A percentile compares a stretch with the other conserved stretches of the same genome.
Conservation (phyloP, 2,888 invertebrate genomes). For the Hetaerina titia region DNA sequence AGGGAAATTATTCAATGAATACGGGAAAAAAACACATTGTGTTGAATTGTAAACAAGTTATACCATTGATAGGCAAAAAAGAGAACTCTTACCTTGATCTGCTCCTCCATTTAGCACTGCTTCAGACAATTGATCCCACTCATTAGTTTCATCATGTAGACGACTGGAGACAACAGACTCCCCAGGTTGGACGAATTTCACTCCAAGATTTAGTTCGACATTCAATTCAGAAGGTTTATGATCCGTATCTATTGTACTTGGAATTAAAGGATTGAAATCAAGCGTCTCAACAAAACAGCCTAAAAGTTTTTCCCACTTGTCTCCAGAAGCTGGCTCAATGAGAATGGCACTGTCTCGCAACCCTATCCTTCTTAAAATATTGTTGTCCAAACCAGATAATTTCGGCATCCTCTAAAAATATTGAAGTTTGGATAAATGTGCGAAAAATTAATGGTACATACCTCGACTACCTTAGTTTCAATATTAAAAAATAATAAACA, state of each 20-base stretch:
- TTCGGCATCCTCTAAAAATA: not conserved
- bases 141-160: not conserved
- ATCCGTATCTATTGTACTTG: not conserved
- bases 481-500: not conserved
- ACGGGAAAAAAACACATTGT: not conserved
- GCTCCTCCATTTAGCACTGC: not conserved
- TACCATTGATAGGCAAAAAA: not conserved
- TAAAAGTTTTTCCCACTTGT: conserved; percentile 6
- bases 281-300: not conserved
- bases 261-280: conserved; percentile 24
- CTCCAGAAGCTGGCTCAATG: conserved; percentile 36
- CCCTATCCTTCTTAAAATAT: conserved; percentile 2
- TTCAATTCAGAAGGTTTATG: not conserved
- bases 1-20: not conserved
- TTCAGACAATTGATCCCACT: conserved; percentile 23
- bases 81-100: not conserved
- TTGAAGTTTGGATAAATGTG: not conserved
- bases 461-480: not conserved
- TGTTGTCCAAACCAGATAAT: not conserved
- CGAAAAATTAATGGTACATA: not conserved
- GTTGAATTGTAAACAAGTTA: not conserved
- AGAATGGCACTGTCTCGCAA: not conserved
- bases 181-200: conserved; percentile 33
- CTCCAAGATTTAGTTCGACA: conserved; percentile 21
- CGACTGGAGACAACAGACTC: not conserved